Base-by-base conservation (phyloP, 2,888 invertebrate genomes). In the Tortrix viridana region DNA sequence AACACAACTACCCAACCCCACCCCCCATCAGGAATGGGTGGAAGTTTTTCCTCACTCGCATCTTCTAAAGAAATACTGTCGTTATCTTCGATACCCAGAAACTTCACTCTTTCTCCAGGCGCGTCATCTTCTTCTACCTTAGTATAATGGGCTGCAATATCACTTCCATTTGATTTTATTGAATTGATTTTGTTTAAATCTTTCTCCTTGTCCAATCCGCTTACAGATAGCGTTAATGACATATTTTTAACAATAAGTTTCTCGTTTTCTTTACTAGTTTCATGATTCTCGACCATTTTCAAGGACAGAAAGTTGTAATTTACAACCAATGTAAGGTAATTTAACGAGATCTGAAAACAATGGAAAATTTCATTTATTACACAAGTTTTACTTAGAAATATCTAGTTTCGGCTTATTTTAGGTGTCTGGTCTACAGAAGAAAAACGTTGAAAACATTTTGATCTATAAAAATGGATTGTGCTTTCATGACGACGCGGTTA, bases 1-100 rank as follows among this genome's bases (percentile, higher is more conserved):
- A 95, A 87, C 0, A 98, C 98, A 0, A 98, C 96, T 32, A 97
- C 94, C 97, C 97, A 98, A 0, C 97, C 97, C 95, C 96, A 97
- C 0, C 97, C 97, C 0, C 96, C 97, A 72, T 97, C 97, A 0
- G 96, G 96, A 26, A 95, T 94, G 5, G 94, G 93, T 0, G 94
- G 94, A 48, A 94, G 85, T 84, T 91, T 73, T 46, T 82, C 74
- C 12, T 80, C 82, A 12, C 76, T 80, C 2, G 73, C 71, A 9
- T 85, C 85, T 19, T 88, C 86, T 1, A 90, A 90, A 59, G 82
- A 84, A 62, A 89, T 84, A 65, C 91, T 92, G 55, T 93, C 89
- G 12, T 82, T 81, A 65, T 89, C 89, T 69, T 87, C 86, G 50
- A 94, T 73, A 0, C 92, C 92, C 71, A 91, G 80, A 67, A 92